A percentile compares a stretch with the other conserved stretches of the same genome.
Evolutionary conservation across 2,888 invertebrate genomes (phyloP).

Genomic region (Heliconius cydno): DNA sequence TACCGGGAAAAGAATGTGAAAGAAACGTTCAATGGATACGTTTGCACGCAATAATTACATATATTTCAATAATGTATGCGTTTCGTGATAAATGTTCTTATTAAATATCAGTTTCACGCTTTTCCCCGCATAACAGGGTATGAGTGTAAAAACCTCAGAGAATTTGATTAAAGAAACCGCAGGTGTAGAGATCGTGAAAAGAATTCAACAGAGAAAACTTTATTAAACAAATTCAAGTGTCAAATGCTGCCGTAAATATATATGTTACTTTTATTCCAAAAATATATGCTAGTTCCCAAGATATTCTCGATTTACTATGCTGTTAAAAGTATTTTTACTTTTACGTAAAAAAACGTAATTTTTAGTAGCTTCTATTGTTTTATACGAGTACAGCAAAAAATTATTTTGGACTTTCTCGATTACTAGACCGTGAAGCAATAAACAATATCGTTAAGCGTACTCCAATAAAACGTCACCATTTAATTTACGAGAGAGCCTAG

Average conservation of each 20-base stretch:
- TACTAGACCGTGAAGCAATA: slow-evolving; percentile 8
- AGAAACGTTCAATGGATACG: slow-evolving; percentile 11
- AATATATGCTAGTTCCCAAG: too few relatives aligned
- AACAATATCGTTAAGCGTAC: slow-evolving; percentile 9
- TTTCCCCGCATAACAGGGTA: too few relatives aligned
- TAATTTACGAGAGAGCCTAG: neutral
- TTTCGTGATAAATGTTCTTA: slow-evolving; percentile 1
- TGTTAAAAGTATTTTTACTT: too few relatives aligned
- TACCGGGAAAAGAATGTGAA: slow-evolving; percentile 22
- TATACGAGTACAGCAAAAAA: neutral
- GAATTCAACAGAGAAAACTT: too few relatives aligned
- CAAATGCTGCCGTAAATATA: too few relatives aligned
- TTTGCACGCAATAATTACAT: slow-evolving; percentile 17
- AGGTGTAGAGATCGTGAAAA: too few relatives aligned
- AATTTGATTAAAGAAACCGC: too few relatives aligned
- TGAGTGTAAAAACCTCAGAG: too few relatives aligned
- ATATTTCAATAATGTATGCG: slow-evolving; percentile 1
- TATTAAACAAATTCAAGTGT: too few relatives aligned
- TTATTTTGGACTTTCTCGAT: slow-evolving; percentile 1
- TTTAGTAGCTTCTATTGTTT: neutral
- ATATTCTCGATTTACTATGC: too few relatives aligned
- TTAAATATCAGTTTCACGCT: neutral
- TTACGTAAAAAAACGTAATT: neutral
- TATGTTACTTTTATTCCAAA: too few relatives aligned
- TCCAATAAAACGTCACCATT: neutral